Evolutionary conservation across 2,888 invertebrate genomes (phyloP).

Genomic region (Suillia variegata): DNA sequence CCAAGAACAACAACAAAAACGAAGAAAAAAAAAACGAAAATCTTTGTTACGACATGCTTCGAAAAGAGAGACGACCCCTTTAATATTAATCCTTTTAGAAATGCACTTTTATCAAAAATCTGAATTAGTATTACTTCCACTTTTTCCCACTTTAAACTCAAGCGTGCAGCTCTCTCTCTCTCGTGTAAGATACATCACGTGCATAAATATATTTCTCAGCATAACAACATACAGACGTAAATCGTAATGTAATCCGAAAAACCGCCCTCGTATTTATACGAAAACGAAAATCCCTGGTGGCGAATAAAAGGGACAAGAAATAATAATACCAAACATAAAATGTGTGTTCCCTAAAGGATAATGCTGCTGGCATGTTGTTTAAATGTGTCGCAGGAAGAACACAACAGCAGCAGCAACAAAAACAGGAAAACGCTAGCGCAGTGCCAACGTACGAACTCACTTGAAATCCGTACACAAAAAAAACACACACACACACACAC

Average conservation of each 20-base stretch:
- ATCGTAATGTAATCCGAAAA: slow-evolving; percentile 7
- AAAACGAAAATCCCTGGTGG: slow-evolving; percentile 19
- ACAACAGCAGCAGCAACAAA: slow-evolving; percentile 2
- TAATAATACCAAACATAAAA: not conserved
- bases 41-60: too few species aligned
- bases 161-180: too few species aligned
- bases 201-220: not conserved
- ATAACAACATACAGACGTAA: slow-evolving; percentile 3
- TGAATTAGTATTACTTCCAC: too few species aligned
- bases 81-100: too few species aligned
- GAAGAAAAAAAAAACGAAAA: too few species aligned
- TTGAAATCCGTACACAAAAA: not conserved
- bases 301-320: slow-evolving; percentile 2
- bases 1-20: too few species aligned
- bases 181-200: too few species aligned
- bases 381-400: not conserved
- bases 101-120: too few species aligned
- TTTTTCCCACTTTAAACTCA: too few species aligned
- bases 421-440: slow-evolving; percentile 6
- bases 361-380: slow-evolving; percentile 10
- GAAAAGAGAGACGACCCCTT: too few species aligned
- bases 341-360: slow-evolving; percentile 15
- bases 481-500: slow-evolving; percentile 10
- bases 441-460: not conserved
- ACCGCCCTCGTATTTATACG: slow-evolving; percentile 18